phyloP scores from a whole-genome alignment of 1,140 invertebrate species.

The Propsilocerus akamusi region DNA sequence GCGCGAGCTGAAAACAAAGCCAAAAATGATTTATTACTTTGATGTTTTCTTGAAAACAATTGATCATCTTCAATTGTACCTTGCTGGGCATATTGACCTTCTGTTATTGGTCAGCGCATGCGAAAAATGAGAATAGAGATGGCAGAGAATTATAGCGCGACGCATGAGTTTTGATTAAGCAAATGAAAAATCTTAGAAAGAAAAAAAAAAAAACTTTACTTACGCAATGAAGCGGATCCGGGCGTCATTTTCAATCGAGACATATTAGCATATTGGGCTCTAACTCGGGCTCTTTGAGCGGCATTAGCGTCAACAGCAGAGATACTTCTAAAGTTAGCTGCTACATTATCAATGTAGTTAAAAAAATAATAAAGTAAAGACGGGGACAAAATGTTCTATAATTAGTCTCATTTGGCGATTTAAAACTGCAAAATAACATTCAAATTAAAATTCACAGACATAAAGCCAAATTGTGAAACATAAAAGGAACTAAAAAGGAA shows the following conservation, averaged over 20 bases:
- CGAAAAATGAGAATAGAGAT: neutral
- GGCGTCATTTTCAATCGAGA: constrained; percentile 49
- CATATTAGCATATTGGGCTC: constrained; percentile 59
- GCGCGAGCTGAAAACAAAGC: constrained; percentile 32
- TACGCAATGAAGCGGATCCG: constrained; percentile 52
- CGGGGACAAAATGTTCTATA: constrained; percentile 8
- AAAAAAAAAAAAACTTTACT: constrained; percentile 25
- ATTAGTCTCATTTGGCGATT: constrained; percentile 8
- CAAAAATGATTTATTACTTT: neutral
- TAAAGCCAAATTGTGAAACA: neutral
- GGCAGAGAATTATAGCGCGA: neutral
- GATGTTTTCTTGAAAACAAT: constrained; percentile 6
- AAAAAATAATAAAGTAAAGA: no score
- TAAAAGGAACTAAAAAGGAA: neutral
- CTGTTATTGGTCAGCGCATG: neutral
- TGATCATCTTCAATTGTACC: constrained; percentile 4
- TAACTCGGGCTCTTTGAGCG: constrained; percentile 62
- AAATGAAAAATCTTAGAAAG: neutral
- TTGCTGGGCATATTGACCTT: neutral
- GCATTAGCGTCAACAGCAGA: constrained; percentile 86
- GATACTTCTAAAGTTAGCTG: constrained; percentile 50
- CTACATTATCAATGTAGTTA: constrained; percentile 14
- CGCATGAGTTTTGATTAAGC: neutral
- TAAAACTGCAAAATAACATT: neutral
- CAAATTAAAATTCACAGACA: neutral